phyloP scores from a whole-genome alignment of 2,888 invertebrate genomes.

The Epinotia brunnichana region DNA sequence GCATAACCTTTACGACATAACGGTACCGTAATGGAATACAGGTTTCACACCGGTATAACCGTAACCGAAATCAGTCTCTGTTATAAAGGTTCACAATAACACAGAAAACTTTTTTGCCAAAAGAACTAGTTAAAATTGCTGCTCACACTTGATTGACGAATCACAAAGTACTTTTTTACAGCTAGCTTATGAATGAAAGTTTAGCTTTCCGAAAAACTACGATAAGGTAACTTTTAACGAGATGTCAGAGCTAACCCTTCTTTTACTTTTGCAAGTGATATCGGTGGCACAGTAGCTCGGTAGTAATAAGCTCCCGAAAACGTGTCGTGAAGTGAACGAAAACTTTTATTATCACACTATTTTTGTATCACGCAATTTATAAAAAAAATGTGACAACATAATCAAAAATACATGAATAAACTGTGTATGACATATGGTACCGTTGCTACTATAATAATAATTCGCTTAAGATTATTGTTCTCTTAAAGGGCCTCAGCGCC shows the following conservation, averaged over 20 bases:
- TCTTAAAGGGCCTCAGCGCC: too few species aligned
- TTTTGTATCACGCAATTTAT: background rate
- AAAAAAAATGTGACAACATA: too few species aligned
- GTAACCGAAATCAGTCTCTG: too few species aligned
- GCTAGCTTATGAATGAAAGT: background rate
- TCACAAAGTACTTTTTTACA: background rate
- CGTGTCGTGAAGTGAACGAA: background rate
- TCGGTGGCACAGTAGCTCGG: background rate
- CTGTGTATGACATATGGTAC: too few species aligned
- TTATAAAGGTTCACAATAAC: background rate
- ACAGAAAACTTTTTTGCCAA: background rate
- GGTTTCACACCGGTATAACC: too few species aligned
- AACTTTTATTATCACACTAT: background rate
- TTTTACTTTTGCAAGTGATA: constrained; percentile 12
- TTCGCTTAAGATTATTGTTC: too few species aligned
- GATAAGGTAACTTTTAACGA: constrained; percentile 29
- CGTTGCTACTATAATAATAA: too few species aligned
- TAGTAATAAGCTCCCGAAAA: background rate
- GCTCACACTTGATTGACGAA: background rate
- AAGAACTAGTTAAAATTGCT: background rate
- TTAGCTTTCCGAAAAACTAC: background rate
- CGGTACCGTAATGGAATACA: too few species aligned
- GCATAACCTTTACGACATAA: too few species aligned
- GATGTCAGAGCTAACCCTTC: background rate
- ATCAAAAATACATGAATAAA: too few species aligned